Conservation (phyloP, 2,797 vertebrate species). For the Xiphorhynchus erythropygius region DNA sequence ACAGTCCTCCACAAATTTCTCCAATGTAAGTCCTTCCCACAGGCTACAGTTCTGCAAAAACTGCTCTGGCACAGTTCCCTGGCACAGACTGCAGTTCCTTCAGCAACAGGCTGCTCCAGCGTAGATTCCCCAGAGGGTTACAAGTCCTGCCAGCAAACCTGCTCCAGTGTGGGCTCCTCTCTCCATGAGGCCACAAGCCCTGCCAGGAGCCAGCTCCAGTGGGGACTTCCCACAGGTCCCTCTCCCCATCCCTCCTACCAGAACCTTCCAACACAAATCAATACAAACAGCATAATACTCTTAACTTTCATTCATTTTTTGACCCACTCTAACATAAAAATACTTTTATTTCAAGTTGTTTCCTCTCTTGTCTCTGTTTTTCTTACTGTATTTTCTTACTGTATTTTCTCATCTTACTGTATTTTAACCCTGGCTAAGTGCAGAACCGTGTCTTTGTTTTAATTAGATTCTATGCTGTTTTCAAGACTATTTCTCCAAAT, state of each 20-base stretch:
- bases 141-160: neutral
- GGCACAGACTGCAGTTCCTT: neutral
- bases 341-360: neutral
- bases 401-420: too few species aligned
- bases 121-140: neutral
- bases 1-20: neutral
- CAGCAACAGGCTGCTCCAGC: neutral
- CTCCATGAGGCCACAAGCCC: neutral
- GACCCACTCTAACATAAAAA: neutral
- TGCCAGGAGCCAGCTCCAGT: neutral
- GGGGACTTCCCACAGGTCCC: neutral
- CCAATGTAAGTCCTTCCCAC: neutral
- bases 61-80: neutral
- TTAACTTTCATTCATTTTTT: neutral
- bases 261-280: neutral
- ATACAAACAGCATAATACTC: neutral
- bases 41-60: neutral
- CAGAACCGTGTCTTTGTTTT: neutral
- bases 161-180: neutral
- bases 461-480: conserved; percentile 4
- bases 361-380: neutral
- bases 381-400: neutral
- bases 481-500: conserved; percentile 8
- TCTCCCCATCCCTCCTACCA: neutral
- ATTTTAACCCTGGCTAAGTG: neutral